Base-by-base conservation (phyloP, 1,140 invertebrate species). In the Hylaeus volcanicus region DNA sequence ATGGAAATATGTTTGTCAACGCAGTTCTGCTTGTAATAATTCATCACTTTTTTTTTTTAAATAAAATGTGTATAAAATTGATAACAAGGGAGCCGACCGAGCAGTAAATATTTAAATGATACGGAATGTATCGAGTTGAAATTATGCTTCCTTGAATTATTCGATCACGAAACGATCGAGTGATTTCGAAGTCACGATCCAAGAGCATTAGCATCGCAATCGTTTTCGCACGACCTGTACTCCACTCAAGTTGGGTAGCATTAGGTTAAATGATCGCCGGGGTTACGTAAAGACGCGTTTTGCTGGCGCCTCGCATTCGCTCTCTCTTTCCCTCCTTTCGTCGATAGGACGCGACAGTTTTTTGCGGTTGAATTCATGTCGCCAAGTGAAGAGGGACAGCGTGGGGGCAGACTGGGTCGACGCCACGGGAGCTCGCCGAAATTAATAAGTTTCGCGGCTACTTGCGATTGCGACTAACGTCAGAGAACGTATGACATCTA, bases 211-310 rank as follows among this genome's bases (percentile, higher is more conserved):
- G 8, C n/a, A 45, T n/a, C n/a, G 55, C 53, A 12, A 26, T 63
- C 39, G 14, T 39, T 37, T 60, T 60, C 70, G 69, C 69, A 9
- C 53, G 56, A 72, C 58, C 15, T 61, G 56, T 48, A 60, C 70
- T 74, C 75, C 65, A 45, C 45, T 76, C 60, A 63, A 58, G 81
- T 79, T 58, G 53, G 41, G 14, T 79, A 48, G 61, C 68, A 60
- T n/a, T 76, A 83, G 82, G 79, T 89, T 88, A 87, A 89, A 87
- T 80, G 88, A 84, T 89, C 79, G 76, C 53, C 77, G 72, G 76
- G 83, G 83, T 90, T 90, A 89, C 88, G 86, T 90, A 90, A 90
- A 90, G 86, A 45, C 84, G 74, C 83, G 63, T 86, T 86, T 82
- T 53, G 79, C 87, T 90, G 88, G 88, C 88, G 89, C 87, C 89